phyloP scores from a whole-genome alignment of 2,797 vertebrate genomes.

The Muscicapa comitata region DNA sequence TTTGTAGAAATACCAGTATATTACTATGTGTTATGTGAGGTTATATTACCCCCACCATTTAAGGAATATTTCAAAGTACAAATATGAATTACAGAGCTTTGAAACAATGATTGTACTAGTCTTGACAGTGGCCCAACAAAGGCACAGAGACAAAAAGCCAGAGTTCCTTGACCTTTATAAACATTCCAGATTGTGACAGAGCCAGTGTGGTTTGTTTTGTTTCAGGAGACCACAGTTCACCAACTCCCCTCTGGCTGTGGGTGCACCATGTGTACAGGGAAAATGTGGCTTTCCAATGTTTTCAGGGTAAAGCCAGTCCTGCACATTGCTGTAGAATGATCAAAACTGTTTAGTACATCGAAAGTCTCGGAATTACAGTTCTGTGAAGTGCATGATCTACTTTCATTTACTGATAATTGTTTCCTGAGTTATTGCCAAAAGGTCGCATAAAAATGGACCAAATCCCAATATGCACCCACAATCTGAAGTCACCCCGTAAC shows the following conservation, averaged over 20 bases:
- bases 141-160: background rate
- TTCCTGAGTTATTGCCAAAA: background rate
- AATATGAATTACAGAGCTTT: background rate
- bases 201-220: background rate
- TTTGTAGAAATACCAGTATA: background rate
- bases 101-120: background rate
- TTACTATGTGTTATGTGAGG: background rate
- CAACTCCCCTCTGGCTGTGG: background rate
- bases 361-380: background rate
- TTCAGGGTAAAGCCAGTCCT: background rate
- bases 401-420: background rate
- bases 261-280: background rate
- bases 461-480: background rate
- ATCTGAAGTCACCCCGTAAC: background rate
- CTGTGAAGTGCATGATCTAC: background rate
- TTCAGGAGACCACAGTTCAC: background rate
- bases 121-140: background rate
- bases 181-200: background rate
- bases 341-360: background rate
- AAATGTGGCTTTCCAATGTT: background rate
- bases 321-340: background rate
- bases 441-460: background rate
- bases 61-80: background rate
- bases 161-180: slow-evolving; percentile 12
- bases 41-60: background rate